Evolutionary conservation across 2,113 vertebrate species (phyloP), one percentile per base, ranked within the genome.

Genomic region (Triplophysa siluroides): DNA sequence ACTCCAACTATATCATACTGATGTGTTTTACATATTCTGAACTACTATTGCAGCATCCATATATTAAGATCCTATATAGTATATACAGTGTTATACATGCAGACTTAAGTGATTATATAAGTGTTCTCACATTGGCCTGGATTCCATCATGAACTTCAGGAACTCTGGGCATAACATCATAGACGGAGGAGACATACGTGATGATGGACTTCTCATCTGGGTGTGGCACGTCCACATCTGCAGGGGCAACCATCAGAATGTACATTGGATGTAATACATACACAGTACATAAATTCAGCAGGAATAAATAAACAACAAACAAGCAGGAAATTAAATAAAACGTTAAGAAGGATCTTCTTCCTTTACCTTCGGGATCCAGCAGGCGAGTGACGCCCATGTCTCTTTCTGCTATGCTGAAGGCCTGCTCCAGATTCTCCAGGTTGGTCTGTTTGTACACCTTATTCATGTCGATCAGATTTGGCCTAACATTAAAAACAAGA

Each of bases 401-500:
- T 1, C 91, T 89, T 80, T 99, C 97, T 0, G 97, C 97, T 87
- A 97, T 88, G 0, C 89, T 92, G 91, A 99, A 99, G n/a, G 97
- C 97, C 90, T 97, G 96, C 87, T 98, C 96, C 91, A 99, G 91
- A 78, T 99, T 98, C 91, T 98, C 93, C 86, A 95, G 92, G 88
- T 95, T 97, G 87, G 85, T 94, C 91, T 98, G 96, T 0, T 88
- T 92, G 54, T 95, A 96, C 3, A 99, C 96, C 8, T 93, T 93
- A 81, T 81, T 89, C 95, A 99, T 96, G 88, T 98, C 97, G 0
- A 99, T 93, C 80, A 98, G 90, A 87, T 84, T 83, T 0, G 97
- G 96, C 89, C 97, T 99, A 90, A n/a, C 23, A 12, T 56, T 11
- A 24, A 23, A 84, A 8, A 45, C 2, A 45, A 21, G 43, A 2